Percentiles rank a stretch among this genome's conserved stretches.
Evolutionary conservation across 1,140 invertebrate species (phyloP).

Genomic region (Aricia agestis): DNA sequence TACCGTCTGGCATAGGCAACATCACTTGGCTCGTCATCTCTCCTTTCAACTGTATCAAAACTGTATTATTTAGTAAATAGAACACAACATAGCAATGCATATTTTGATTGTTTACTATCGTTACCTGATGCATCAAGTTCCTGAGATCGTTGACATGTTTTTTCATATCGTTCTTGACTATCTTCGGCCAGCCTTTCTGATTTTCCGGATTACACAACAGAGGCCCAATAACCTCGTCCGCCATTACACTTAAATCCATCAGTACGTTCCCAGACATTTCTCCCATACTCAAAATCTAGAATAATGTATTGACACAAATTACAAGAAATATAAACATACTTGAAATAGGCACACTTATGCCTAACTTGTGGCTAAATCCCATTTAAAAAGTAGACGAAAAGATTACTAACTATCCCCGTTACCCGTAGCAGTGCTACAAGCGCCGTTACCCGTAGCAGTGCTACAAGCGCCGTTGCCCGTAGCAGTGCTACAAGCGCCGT

Average conservation of each 20-base stretch:
- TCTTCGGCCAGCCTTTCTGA: slow-evolving; percentile 84
- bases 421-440: too few species aligned
- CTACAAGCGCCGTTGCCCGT: too few species aligned
- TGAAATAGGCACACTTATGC: too few species aligned
- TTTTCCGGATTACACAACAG: slow-evolving; percentile 83
- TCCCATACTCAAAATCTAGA: slow-evolving; percentile 81
- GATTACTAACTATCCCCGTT: too few species aligned
- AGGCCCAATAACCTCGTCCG: slow-evolving; percentile 88
- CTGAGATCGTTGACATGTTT: slow-evolving; percentile 85
- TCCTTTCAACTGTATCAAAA: slow-evolving; percentile 68
- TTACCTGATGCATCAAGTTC: slow-evolving; percentile 84
- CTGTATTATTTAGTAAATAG: neutral
- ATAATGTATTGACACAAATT: neutral
- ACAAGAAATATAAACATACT: too few species aligned
- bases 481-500: too few species aligned
- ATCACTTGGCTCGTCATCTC: slow-evolving; percentile 78
- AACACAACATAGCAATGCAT: too few species aligned
- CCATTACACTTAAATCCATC: slow-evolving; percentile 85
- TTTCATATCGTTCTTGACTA: slow-evolving; percentile 85
- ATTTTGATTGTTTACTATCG: too few species aligned
- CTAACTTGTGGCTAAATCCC: too few species aligned
- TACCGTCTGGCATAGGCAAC: slow-evolving; percentile 87
- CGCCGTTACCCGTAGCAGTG: too few species aligned
- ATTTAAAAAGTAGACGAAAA: too few species aligned
- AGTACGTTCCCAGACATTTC: slow-evolving; percentile 87